Percentiles rank a stretch among this genome's conserved stretches.
These are phyloP conservation scores for Naso thynnoides DNA, from an alignment of 2,797 vertebrate genomes.

Conservation along the genomic window DNA sequence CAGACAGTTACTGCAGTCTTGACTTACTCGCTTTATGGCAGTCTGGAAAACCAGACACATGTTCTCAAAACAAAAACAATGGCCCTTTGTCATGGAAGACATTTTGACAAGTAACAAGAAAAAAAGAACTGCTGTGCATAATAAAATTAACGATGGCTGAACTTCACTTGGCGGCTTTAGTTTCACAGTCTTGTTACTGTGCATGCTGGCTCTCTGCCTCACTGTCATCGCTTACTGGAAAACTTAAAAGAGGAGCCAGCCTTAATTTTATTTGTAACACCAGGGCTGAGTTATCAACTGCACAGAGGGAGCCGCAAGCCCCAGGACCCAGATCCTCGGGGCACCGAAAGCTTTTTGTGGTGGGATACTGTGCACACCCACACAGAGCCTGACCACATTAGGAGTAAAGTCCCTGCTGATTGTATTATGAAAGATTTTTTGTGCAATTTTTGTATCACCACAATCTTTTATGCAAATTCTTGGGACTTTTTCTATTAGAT, in stretches of 20 bases:
- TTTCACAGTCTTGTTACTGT: not conserved
- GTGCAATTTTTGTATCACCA: too few relatives aligned
- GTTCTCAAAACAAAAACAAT: not conserved
- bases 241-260: not conserved
- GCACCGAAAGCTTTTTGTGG: not conserved
- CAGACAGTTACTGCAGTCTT: conserved; percentile 1
- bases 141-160: not conserved
- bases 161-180: not conserved
- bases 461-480: too few relatives aligned
- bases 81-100: not conserved
- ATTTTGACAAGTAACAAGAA: conserved; percentile 4
- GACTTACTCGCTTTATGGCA: not conserved
- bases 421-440: too few relatives aligned
- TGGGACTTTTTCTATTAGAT: too few relatives aligned
- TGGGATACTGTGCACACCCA: too few relatives aligned
- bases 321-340: not conserved
- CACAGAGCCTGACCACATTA: too few relatives aligned
- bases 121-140: not conserved
- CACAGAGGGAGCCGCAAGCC: too few relatives aligned
- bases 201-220: not conserved
- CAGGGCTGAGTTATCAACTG: not conserved
- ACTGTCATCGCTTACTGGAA: not conserved
- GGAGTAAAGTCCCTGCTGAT: too few relatives aligned
- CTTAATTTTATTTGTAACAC: not conserved
- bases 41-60: conserved; percentile 7